Evolutionary conservation across 2,113 vertebrate genomes (phyloP), one percentile per base, ranked within the genome.

Genomic region (Passer montanus): DNA sequence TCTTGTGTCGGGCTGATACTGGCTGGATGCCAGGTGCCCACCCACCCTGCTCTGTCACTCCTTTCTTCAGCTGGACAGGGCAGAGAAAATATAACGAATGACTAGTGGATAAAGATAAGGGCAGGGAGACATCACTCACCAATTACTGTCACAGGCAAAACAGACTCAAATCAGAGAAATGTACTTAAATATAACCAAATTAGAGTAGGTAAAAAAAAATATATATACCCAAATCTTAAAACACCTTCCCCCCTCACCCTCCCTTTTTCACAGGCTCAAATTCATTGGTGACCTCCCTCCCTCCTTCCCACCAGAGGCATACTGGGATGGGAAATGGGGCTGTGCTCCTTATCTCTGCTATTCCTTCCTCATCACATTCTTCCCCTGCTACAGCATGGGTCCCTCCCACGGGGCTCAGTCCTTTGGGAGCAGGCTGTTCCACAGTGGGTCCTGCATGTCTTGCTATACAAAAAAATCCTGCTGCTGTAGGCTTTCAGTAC

Each of bases 171-270:
- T 3, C 21, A 62, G 13, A 18, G 19, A 58, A 56, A 56, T 39
- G 24, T 44, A 30, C 16, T 60, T 50, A 22, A 49, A 33, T 35
- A 31, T 12, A 76, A 50, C 17, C 26, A 43, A 49, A 67, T 35
- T 13, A 59, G 17, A 50, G 26, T 11, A 50, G 16, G 17, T 16
- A 31, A 86, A 24, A 15, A 30, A 30, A 30, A 30, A n/a, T n/a
- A n/a, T 37, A 49, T 20, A 20, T 16, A n/a, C 8, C 8, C 12
- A 41, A 50, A 37, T 5, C 9, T 43, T 50, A 27, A 58, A 76
- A 10, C 5, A 35, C 5, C 2, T 31, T 13, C 9, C 18, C 2
- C 35, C 2, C 3, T 16, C 4, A 4, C 26, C 31, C 20, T 49
- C 6, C 5, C 3, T 22, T 35, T 9, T 31, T 50, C 52, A 49